Conservation (phyloP, 2,797 vertebrate species). For the Scyliorhinus canicula region DNA sequence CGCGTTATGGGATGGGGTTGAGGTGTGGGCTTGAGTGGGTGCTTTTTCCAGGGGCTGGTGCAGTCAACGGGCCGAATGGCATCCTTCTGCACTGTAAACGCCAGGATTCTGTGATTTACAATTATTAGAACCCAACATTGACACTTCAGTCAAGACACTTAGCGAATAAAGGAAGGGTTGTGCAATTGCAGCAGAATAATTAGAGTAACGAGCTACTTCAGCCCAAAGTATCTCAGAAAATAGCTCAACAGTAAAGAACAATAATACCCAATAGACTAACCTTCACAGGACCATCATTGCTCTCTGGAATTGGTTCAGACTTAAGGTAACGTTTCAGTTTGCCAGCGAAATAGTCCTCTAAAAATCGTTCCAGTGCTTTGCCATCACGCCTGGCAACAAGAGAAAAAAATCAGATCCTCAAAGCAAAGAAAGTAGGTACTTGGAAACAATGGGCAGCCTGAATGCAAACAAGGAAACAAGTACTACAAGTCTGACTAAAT, state of each 20-base stretch:
- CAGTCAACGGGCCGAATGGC: too few relatives aligned
- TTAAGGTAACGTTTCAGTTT: constrained; percentile 88
- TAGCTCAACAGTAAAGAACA: neutral
- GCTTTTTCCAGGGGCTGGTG: too few relatives aligned
- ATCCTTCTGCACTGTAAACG: too few relatives aligned
- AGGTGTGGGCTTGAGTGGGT: too few relatives aligned
- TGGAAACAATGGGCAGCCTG: too few relatives aligned
- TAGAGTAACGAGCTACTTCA: neutral
- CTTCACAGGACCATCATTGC: constrained; percentile 91
- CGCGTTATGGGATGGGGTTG: too few relatives aligned
- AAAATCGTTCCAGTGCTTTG: constrained; percentile 84
- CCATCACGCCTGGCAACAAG: constrained; percentile 73
- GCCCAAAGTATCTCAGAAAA: neutral
- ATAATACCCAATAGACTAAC: constrained; percentile 49
- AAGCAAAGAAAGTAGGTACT: neutral
- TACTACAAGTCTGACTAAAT: too few relatives aligned
- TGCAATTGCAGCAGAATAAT: neutral
- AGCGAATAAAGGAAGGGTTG: neutral
- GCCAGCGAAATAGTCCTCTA: constrained; percentile 85
- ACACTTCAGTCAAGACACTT: neutral
- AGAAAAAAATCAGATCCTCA: neutral
- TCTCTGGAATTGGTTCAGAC: constrained; percentile 84
- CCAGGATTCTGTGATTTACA: neutral
- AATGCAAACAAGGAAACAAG: neutral
- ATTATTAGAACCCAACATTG: neutral